phyloP scores from a whole-genome alignment of 2,888 invertebrate genomes.

The Lasioglossum figueresi region DNA sequence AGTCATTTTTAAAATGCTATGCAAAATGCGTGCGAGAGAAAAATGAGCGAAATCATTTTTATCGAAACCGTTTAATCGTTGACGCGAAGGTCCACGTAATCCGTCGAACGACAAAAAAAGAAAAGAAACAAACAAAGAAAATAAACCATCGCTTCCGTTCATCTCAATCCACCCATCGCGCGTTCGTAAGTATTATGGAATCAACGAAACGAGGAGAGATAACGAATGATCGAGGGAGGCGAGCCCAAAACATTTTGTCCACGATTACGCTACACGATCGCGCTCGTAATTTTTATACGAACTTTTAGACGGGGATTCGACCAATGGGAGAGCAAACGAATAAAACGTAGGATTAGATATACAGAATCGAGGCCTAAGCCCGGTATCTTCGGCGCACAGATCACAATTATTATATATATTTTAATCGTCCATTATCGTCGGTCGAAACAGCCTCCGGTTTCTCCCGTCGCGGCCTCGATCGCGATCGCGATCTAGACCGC shows the following conservation, averaged over 20 bases:
- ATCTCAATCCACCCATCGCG: conserved; percentile 23
- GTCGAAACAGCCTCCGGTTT: conserved; percentile 12
- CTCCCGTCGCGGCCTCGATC: background rate
- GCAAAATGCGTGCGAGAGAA: background rate
- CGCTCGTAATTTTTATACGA: conserved; percentile 63
- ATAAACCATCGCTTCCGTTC: conserved; percentile 17
- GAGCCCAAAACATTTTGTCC: conserved; percentile 19
- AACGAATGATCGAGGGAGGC: background rate
- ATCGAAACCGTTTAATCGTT: background rate
- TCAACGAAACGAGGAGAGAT: conserved; percentile 17
- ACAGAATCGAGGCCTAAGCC: conserved; percentile 52
- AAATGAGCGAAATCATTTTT: background rate
- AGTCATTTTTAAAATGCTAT: background rate
- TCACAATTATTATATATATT: conserved; percentile 45
- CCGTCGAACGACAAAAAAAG: background rate
- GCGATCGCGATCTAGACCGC: background rate
- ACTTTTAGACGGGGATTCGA: conserved; percentile 44
- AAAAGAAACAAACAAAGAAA: background rate
- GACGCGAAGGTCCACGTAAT: background rate
- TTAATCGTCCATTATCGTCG: conserved; percentile 56
- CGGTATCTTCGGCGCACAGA: conserved; percentile 50
- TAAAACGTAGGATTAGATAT: conserved; percentile 50
- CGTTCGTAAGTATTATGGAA: conserved; percentile 10
- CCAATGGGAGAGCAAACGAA: conserved; percentile 36
- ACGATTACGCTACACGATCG: conserved; percentile 22